Percentiles rank a stretch among this genome's conserved stretches.
phyloP scores from a whole-genome alignment of 35 echinoderm and acorn worm species.

The Apostichopus parvimensis region DNA sequence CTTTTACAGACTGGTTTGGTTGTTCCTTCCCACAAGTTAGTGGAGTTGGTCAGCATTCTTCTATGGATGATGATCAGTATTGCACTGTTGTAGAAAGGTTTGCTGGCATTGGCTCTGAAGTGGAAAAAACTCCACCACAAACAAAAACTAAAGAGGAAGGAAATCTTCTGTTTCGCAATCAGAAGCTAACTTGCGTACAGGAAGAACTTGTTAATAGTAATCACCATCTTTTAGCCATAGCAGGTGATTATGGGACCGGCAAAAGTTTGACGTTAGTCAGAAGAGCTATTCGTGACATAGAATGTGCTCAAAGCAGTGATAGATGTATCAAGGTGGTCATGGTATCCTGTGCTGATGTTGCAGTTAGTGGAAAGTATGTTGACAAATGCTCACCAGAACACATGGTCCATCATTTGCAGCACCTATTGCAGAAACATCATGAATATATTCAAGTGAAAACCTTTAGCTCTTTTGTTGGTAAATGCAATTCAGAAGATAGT shows the following conservation, averaged over 20 bases:
- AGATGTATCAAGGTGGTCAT: neutral
- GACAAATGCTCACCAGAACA: conserved; percentile 21
- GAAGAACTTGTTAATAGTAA: neutral
- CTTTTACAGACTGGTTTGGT: neutral
- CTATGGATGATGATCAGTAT: neutral
- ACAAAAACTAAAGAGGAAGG: neutral
- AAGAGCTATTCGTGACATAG: neutral
- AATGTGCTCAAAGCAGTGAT: neutral
- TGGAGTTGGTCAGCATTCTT: no score
- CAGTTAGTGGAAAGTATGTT: neutral
- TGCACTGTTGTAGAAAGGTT: conserved; percentile 10
- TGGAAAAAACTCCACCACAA: neutral
- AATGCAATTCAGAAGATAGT: no score
- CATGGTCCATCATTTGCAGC: neutral
- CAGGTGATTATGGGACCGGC: conserved; percentile 22
- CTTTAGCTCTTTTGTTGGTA: neutral
- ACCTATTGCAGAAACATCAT: neutral
- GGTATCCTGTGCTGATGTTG: conserved; percentile 1
- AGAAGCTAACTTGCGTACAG: neutral
- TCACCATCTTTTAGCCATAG: neutral
- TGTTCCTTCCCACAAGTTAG: neutral
- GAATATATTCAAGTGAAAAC: neutral
- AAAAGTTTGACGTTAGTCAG: conserved; percentile 38
- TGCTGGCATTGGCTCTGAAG: conserved; percentile 5
- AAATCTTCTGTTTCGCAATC: neutral